phyloP scores from a whole-genome alignment of 2,113 vertebrate species.

The Butorides virescens region DNA sequence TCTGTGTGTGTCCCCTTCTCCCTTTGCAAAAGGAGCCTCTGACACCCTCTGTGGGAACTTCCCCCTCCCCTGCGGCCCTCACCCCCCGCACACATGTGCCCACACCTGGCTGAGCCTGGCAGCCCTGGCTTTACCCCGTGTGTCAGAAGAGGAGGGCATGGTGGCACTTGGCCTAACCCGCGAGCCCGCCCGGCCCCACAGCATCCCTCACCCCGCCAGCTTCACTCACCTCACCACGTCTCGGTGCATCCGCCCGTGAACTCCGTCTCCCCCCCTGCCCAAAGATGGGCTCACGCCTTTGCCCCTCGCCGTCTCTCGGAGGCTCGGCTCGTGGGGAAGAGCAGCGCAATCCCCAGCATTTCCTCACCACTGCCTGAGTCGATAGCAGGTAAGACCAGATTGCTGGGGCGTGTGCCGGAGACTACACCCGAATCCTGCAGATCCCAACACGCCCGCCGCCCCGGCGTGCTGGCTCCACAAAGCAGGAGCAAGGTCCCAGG shows the following conservation, averaged over 20 bases:
- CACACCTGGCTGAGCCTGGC: neutral
- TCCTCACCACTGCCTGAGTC: neutral
- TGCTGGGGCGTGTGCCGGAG: constrained; percentile 33
- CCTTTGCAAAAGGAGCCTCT: neutral
- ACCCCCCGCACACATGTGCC: rapidly evolving
- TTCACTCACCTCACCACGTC: neutral
- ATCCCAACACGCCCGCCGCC: constrained; percentile 45
- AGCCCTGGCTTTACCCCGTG: neutral
- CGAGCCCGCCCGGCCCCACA: neutral
- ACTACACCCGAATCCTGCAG: constrained; percentile 58
- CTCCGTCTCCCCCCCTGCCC: neutral
- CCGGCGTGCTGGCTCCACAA: neutral
- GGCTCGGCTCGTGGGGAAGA: neutral
- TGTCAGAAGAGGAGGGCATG: neutral
- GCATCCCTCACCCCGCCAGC: neutral
- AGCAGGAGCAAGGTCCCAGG: neutral
- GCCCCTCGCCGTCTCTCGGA: neutral
- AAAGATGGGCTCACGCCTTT: neutral
- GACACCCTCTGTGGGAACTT: neutral
- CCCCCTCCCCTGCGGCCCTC: neutral
- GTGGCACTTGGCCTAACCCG: neutral
- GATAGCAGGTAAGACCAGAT: constrained; percentile 70
- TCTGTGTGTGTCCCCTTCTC: neutral
- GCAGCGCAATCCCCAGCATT: neutral
- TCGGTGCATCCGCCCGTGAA: rapidly evolving